phyloP scores from a whole-genome alignment of 2,888 invertebrate genomes.

The Tenthredo notha region DNA sequence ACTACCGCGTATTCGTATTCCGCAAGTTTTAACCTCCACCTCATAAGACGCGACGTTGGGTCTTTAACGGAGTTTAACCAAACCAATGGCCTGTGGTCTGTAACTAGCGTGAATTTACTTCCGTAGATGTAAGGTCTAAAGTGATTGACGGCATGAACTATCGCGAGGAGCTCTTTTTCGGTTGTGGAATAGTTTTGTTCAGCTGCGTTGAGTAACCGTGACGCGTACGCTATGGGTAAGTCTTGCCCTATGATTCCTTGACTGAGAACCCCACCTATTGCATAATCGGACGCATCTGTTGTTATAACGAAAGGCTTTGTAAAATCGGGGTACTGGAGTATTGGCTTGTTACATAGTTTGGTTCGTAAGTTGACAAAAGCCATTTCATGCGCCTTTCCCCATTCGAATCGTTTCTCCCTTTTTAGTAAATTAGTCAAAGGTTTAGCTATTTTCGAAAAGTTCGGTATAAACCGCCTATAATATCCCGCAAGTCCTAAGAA shows the following conservation, averaged over 20 bases:
- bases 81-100: no score
- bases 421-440: background rate
- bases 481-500: no score
- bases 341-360: conserved; percentile 17
- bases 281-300: conserved; percentile 54
- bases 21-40: conserved; percentile 50
- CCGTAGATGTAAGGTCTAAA: background rate
- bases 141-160: conserved; percentile 56
- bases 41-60: conserved; percentile 29
- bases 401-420: background rate
- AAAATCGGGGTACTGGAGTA: conserved; percentile 49
- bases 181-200: conserved; percentile 58
- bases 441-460: conserved; percentile 7
- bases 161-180: conserved; percentile 58
- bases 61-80: no score
- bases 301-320: conserved; percentile 49
- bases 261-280: conserved; percentile 53
- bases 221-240: conserved; percentile 58
- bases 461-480: no score
- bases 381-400: background rate
- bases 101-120: no score
- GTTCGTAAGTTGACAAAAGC: background rate
- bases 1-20: conserved; percentile 41
- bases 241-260: conserved; percentile 53
- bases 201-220: conserved; percentile 54